Base-by-base conservation (phyloP, 2,888 invertebrate species). In the Papilio elwesi region DNA sequence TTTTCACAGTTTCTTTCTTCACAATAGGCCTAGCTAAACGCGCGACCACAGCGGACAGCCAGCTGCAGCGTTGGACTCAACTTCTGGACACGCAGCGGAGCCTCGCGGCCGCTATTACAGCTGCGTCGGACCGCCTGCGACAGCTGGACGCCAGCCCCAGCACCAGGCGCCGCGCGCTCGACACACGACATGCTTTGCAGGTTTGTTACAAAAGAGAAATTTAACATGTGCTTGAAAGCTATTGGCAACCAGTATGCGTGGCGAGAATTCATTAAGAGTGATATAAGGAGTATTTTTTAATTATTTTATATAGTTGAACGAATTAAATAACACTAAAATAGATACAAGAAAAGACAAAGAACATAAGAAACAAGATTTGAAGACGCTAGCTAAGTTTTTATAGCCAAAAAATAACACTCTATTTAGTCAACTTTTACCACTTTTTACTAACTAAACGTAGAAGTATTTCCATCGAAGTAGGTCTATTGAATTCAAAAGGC, bases 141-240 rank as follows among this genome's bases (percentile, higher is more conserved):
- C 97, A 97, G 89, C 94, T 97, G 78, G 98, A 98, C 87, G 95
- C 95, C 72, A 95, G 95, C 75, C 96, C 97, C 67, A 94, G 96
- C 81, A 97, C 96, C 66, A 96, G 96, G 83, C 95, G 96, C 78
- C 96, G 97, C 82, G 95, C 97, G 76, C 90, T 95, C 75, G 96
- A 97, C 82, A 96, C 96, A 76, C 95, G 96, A 83, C 95, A 95
- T 88, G 95, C 95, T 76, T 89, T 97, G 78, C 95, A 96, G 94
- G 97, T 97, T 82, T 77, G 79, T 73, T 62, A 26, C 26, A 26
- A 26, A 26, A 26, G 26, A 26, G 26, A 26, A 26, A 26, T 26
- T 1, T 26, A 26, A 26, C 26, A n/a, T n/a, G 15, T 26, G 12
- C 4, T 59, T 12, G 12, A 16, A 10, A 57, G 9, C 0, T 6